Evolutionary conservation across 1,140 invertebrate species (phyloP), one percentile per base, ranked within the genome.

Genomic region (Tetraneura akinire): DNA sequence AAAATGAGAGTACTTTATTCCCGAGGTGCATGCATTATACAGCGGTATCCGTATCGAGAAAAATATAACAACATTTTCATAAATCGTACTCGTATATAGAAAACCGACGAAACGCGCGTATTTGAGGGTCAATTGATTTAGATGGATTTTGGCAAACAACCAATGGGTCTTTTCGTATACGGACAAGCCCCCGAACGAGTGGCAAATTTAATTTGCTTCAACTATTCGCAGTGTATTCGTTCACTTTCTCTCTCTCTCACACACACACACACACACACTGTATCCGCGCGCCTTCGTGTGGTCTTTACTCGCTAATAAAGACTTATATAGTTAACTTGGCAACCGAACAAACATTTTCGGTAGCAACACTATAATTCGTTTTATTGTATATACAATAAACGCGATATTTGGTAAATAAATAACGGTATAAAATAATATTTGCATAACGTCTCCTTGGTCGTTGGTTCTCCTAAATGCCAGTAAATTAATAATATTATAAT

Each of bases 331-430:
- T 62, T 62, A 62, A 32, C 29, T 62, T 62, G 60, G 60, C 60
- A 32, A 32, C 29, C 26, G 29, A 62, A 62, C 60, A 62, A 62
- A 62, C 60, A 62, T 62, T 62, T 32, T 62, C 26, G 60, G 60
- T 62, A 37, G 16, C 26, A 14, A 62, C 60, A 32, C 26, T 32
- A 13, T 62, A 62, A 62, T 62, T 62, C 13, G 29, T 62, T 32
- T 32, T 62, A 62, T 29, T 62, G 32, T 11, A 32, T 10, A 37
- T 32, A 9, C 16, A 32, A 62, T 62, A 21, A 18, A n/a, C n/a
- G n/a, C n/a, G n/a, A n/a, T n/a, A n/a, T n/a, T n/a, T n/a, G n/a
- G n/a, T n/a, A n/a, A n/a, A n/a, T n/a, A n/a, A n/a, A n/a, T n/a
- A n/a, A n/a, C n/a, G n/a, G n/a, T n/a, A n/a, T n/a, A n/a, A n/a